Percentiles rank a stretch among this genome's conserved stretches.
These are phyloP conservation scores for mouse (Mus musculus) DNA, from an alignment of 2,113 vertebrate genomes.

Conservation along the genomic window GRCm39 chr16:22351001-22351500, in stretches of 20 bases:
- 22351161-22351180: conserved; percentile 62
- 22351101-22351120: not conserved
- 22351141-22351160: conserved; percentile 65
- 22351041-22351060: not conserved
- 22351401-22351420: conserved; percentile 17
- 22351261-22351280: not conserved
- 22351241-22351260: conserved; percentile 3
- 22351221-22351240: conserved; percentile 45
- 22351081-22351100: not conserved
- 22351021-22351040: not conserved
- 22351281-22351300: not conserved
- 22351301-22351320: not conserved
- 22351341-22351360: not conserved
- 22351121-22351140: conserved; percentile 24
- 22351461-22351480: not conserved
- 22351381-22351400: not conserved
- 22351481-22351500: not conserved
- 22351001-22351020: not conserved
- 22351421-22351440: conserved; percentile 43
- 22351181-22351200: conserved; percentile 69
- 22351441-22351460: conserved; percentile 38
- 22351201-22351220: conserved; percentile 70
- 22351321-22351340: conserved; percentile 28
- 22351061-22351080: not conserved
- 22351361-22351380: not conserved